A percentile compares a stretch with the other conserved stretches of the same genome.
phyloP scores from a whole-genome alignment of 2,113 vertebrate species.

The Elanoides forficatus region DNA sequence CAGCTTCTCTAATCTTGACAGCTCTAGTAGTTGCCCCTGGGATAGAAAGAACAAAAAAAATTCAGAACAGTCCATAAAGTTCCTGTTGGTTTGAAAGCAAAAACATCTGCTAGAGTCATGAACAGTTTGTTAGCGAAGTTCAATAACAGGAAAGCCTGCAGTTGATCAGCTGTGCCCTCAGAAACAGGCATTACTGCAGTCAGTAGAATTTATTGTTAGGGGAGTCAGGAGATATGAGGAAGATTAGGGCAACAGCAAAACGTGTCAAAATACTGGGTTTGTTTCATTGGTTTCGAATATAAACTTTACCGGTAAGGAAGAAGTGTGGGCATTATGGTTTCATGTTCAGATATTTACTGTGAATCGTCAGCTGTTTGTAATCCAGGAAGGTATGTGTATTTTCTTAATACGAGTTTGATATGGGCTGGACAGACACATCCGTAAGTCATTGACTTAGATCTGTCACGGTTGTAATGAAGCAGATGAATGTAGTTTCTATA shows the following conservation, averaged over 20 bases:
- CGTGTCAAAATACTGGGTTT: neutral
- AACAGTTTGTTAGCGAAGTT: slow-evolving; percentile 18
- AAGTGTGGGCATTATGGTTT: neutral
- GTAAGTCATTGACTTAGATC: neutral
- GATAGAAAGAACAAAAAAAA: neutral
- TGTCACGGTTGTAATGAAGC: neutral
- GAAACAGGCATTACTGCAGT: neutral
- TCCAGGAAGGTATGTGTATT: neutral
- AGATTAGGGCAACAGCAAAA: neutral
- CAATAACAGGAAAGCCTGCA: neutral
- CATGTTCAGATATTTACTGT: neutral
- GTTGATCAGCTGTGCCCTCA: slow-evolving; percentile 43
- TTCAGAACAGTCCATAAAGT: slow-evolving; percentile 34
- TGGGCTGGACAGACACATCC: neutral
- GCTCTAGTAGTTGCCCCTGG: neutral
- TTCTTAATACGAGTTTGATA: neutral
- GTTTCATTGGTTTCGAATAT: neutral
- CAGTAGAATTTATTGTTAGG: neutral
- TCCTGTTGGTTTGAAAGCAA: slow-evolving; percentile 36
- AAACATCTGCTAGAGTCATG: slow-evolving; percentile 48
- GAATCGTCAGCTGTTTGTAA: neutral
- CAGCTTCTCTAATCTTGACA: slow-evolving; percentile 3
- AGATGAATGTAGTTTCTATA: neutral
- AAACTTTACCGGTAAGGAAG: neutral
- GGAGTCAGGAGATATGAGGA: neutral